phyloP scores from a whole-genome alignment of 2,888 invertebrate genomes.

The Rhingia rostrata region DNA sequence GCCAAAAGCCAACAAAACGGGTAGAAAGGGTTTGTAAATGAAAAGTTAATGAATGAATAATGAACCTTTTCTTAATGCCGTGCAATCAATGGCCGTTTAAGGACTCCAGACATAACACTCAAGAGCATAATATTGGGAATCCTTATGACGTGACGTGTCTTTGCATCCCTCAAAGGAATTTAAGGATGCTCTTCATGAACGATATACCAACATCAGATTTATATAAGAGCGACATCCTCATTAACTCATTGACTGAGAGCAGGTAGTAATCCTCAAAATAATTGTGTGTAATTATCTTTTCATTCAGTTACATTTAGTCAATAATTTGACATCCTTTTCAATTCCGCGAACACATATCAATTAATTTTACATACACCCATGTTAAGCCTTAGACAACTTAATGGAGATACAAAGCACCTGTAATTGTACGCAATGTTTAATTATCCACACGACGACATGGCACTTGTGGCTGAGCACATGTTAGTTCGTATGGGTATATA shows the following conservation, averaged over 20 bases:
- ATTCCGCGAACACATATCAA: constrained; percentile 26
- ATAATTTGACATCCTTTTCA: constrained; percentile 20
- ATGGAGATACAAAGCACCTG: constrained; percentile 42
- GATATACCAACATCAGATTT: not conserved
- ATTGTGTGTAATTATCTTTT: constrained; percentile 29
- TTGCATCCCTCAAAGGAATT: too few species aligned
- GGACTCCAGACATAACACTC: too few species aligned
- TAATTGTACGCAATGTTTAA: constrained; percentile 56
- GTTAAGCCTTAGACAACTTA: constrained; percentile 8
- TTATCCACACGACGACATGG: constrained; percentile 14
- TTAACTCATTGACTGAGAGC: not conserved
- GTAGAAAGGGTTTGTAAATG: too few species aligned
- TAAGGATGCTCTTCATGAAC: not conserved
- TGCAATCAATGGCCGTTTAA: too few species aligned
- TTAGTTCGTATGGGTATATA: not conserved
- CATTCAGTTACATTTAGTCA: not conserved
- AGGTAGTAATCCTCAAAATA: constrained; percentile 1
- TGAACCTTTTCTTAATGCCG: too few species aligned
- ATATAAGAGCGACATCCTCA: not conserved
- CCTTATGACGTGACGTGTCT: too few species aligned
- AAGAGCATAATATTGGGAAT: too few species aligned
- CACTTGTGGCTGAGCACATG: not conserved
- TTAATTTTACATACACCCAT: constrained; percentile 35
- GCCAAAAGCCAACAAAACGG: too few species aligned
- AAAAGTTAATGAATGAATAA: too few species aligned